Conservation (phyloP, 2,888 invertebrate species). For the Chaetogeoica ovagalla region DNA sequence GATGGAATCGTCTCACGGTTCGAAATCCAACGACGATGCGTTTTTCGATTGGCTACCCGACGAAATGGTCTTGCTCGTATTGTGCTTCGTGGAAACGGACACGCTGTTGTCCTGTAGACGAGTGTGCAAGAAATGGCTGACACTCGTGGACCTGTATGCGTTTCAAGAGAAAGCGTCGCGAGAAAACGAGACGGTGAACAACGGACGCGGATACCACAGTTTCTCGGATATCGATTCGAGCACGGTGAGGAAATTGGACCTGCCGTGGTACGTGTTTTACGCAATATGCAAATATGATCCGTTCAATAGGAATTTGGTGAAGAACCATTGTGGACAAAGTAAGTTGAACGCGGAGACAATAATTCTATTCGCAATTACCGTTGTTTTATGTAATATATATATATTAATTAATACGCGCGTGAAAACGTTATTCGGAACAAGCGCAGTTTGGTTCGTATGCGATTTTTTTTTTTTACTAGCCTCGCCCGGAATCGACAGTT, state of each 20-base stretch:
- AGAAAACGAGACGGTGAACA: constrained; percentile 44
- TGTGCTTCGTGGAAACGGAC: constrained; percentile 31
- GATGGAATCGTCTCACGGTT: too few species aligned
- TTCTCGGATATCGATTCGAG: constrained; percentile 27
- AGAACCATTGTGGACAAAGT: constrained; percentile 54
- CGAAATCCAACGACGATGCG: too few species aligned
- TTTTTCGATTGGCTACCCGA: constrained; percentile 31
- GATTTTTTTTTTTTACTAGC: too few species aligned
- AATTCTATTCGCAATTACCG: not conserved
- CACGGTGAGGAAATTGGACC: constrained; percentile 31
- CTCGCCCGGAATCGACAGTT: too few species aligned
- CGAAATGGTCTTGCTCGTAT: constrained; percentile 36
- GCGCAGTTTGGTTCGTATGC: too few species aligned
- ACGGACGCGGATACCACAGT: constrained; percentile 20
- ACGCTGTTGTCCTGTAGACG: constrained; percentile 38
- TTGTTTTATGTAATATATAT: not conserved
- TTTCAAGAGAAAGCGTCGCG: constrained; percentile 42
- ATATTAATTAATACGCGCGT: not conserved
- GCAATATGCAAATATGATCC: constrained; percentile 52
- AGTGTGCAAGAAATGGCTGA: constrained; percentile 50
- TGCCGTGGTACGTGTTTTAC: constrained; percentile 53
- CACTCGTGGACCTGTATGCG: constrained; percentile 33
- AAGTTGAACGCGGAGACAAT: constrained; percentile 11
- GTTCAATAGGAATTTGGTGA: constrained; percentile 53
- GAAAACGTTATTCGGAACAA: too few species aligned